Conservation (phyloP, 2,113 vertebrate species). For the Mixornis gularis region DNA sequence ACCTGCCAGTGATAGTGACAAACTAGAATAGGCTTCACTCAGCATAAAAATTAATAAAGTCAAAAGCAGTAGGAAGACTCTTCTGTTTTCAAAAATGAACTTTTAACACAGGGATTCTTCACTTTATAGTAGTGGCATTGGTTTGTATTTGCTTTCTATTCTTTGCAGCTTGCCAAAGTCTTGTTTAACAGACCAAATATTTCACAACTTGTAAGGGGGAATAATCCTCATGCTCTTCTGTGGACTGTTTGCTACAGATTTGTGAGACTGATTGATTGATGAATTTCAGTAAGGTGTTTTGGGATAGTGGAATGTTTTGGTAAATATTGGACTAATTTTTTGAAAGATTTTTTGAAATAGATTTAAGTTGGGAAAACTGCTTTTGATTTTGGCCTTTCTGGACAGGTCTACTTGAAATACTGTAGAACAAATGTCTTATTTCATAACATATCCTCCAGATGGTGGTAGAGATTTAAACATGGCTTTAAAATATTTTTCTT, state of each 20-base stretch:
- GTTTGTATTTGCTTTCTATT: neutral
- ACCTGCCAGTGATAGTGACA: neutral
- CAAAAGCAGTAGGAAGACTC: neutral
- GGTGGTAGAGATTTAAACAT: conserved; percentile 49
- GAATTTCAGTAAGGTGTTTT: neutral
- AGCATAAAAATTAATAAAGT: neutral
- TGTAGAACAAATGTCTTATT: neutral
- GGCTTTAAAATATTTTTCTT: neutral
- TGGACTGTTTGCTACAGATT: neutral
- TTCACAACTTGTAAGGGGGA: neutral
- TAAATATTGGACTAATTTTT: neutral
- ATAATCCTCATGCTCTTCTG: neutral
- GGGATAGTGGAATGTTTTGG: neutral
- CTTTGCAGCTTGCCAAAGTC: neutral
- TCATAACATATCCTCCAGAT: conserved; percentile 45
- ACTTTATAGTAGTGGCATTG: neutral
- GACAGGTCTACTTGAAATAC: neutral
- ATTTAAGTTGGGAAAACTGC: neutral
- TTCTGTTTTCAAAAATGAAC: neutral
- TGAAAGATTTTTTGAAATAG: neutral
- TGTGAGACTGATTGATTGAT: neutral
- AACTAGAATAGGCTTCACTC: neutral
- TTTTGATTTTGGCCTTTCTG: neutral
- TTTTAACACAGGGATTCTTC: neutral
- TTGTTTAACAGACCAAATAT: neutral